Base-by-base conservation (phyloP, 2,113 vertebrate species). In the Nothocercus julius region DNA sequence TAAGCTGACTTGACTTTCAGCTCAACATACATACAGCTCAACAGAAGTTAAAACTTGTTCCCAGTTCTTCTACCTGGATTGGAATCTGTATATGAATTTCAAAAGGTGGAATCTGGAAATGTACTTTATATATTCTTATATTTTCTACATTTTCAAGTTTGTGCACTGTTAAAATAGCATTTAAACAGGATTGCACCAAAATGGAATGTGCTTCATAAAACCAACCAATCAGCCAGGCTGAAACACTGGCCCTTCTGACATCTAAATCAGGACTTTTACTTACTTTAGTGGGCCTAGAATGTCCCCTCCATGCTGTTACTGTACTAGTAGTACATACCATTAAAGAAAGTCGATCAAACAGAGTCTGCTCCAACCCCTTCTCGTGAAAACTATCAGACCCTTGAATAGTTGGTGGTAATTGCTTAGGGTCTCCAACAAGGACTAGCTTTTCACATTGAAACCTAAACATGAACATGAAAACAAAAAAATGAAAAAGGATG, bases 361-460 rank as follows among this genome's bases (percentile, higher is more conserved):
- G 98, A 15, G 98, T 98, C 96, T 98, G 98, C 84, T 98, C 98
- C 89, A 98, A 21, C 19, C 98, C 98, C 68, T 92, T 92, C 20
- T 75, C 95, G 25, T 98, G 98, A 79, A 86, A 66, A 7, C 97
- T 96, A 58, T 98, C 98, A 17, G 98, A 98, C n/a, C 98, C 98
- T 90, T 98, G 98, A 90, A 98, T 63, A 10, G 98, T 98, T 68
- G 98, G 98, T 7, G 98, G 97, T 8, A 98, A 83, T 22, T 98
- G 98, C 90, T 97, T 98, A 9, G 98, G 98, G 44, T 98, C 98
- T 79, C 98, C 98, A 73, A 98, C 98, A 54, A 98, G 97, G 90
- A 98, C 83, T 15, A 98, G 94, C 92, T 98, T 98, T 94, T 98
- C 98, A 97, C 98, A 98, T 28, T 97, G 96, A 97, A 98, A 98